phyloP scores from a whole-genome alignment of 2,113 vertebrate species.

The Tiliqua scincoides region DNA sequence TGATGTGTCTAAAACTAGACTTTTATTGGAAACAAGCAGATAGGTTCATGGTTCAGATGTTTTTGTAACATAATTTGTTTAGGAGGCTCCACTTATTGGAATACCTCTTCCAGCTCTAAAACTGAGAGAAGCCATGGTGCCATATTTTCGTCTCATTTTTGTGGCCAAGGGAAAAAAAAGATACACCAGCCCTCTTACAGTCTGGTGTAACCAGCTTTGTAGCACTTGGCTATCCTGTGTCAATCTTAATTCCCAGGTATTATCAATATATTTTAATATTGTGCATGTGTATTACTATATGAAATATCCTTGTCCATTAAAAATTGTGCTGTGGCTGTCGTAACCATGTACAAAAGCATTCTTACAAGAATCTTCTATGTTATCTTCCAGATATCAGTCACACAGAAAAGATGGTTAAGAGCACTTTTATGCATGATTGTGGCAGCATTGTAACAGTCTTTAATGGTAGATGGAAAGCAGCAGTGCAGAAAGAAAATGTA shows the following conservation, averaged over 20 bases:
- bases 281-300: too few relatives aligned
- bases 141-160: neutral
- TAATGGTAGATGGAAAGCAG: conserved; percentile 12
- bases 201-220: neutral
- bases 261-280: neutral
- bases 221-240: neutral
- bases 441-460: neutral
- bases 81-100: too few relatives aligned
- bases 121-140: neutral
- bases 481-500: neutral
- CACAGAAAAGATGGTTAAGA: neutral
- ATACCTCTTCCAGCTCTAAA: neutral
- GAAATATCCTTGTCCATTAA: too few relatives aligned
- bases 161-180: neutral
- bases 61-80: too few relatives aligned
- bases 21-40: neutral
- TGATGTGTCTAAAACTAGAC: neutral
- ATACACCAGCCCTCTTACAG: neutral
- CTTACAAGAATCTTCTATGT: too few relatives aligned
- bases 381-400: too few relatives aligned
- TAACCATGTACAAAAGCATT: too few relatives aligned
- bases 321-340: too few relatives aligned
- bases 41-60: neutral
- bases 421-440: neutral
- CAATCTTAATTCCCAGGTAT: neutral